Base-by-base conservation (phyloP, 2,888 invertebrate species). In the Sclerodermus sp. region DNA sequence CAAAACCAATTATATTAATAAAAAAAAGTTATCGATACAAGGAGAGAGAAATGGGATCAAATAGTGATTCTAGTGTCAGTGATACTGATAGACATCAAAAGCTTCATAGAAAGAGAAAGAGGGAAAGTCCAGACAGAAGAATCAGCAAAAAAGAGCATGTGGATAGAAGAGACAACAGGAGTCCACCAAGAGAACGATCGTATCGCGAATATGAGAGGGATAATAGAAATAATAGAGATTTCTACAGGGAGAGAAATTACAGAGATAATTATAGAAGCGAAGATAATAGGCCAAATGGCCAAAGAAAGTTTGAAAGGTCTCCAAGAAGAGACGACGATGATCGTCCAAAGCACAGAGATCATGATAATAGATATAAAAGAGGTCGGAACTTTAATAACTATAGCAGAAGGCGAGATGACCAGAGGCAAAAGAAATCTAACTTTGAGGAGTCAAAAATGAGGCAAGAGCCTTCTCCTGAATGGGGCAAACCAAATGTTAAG, bases 401-500 rank as follows among this genome's bases (percentile, higher is more conserved):
- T 18, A 47, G 54, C 12, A 55, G 44, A 9, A 58, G 53, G 45
- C 49, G 46, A 3, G 46, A 51, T 13, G 62, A 51, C 12, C 14
- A 38, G 0, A 60, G 31, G 23, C 52, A 47, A 9, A 64, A 54
- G 13, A 63, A 51, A 15, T 59, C 55, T 16, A 59, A 59, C 45
- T 60, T 66, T 15, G 53, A 64, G 1, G 61, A 59, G 1, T 29
- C 13, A 0, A 58, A 49, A 34, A 12, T 54, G 1, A 71, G 67
- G 29, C 64, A 57, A 14, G 74, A 76, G 39, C 50, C 68, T 0
- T 74, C 74, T 0, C 69, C 73, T 0, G 75, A 74, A 45, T 78
- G 77, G 77, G 77, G 77, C 1, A 64, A 66, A 41, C 39, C 62
- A 0, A 56, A 29, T 14, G 40, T 51, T 0, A 73, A 75, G 38